Evolutionary conservation across 2,888 invertebrate genomes (phyloP), one percentile per base, ranked within the genome.

Genomic region (Drosophila austrosaltans): DNA sequence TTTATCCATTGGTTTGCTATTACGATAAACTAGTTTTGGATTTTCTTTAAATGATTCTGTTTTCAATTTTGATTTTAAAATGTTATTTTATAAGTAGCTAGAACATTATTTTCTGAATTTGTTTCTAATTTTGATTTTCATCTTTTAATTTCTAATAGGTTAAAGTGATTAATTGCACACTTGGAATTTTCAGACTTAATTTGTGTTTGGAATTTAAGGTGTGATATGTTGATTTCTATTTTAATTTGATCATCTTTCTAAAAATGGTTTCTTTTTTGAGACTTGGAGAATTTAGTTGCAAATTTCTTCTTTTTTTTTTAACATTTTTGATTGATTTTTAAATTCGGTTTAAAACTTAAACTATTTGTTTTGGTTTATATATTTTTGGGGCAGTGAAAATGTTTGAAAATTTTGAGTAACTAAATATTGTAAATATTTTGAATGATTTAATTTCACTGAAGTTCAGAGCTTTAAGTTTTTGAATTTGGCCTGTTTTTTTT

Each of bases 131-230:
- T 62, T 28, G 10, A 48, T 48, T 12, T 42, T 16, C 12, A 25
- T n/a, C n/a, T 42, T 42, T 54, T 54, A n/a, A 54, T 30, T 54
- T 54, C 28, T 48, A 48, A 48, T 25, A 48, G 48, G 25, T 48
- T 10, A 48, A 48, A 48, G 12, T 48, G 10, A 25, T 12, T 4
- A 25, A 48, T 48, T 48, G 48, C 48, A 48, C 48, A 28, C 22
- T 42, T 59, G 22, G 25, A 25, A 48, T 10, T 42, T 60, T 42
- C 28, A 48, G 32, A 28, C 12, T 53, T 56, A 5, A 25, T 59
- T 44, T 53, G 20, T 36, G 20, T 32, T 28, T 48, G 16, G 28
- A 10, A 28, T 20, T 48, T 25, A 3, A 6, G 7, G 12, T n/a
- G 25, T 20, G 10, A 56, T 30, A 32, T 53, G 10, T 40, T 7